Percentiles rank a stretch among this genome's conserved stretches.
Evolutionary conservation across 2,113 vertebrate species (phyloP).

Genomic region (Artemisiospiza belli): DNA sequence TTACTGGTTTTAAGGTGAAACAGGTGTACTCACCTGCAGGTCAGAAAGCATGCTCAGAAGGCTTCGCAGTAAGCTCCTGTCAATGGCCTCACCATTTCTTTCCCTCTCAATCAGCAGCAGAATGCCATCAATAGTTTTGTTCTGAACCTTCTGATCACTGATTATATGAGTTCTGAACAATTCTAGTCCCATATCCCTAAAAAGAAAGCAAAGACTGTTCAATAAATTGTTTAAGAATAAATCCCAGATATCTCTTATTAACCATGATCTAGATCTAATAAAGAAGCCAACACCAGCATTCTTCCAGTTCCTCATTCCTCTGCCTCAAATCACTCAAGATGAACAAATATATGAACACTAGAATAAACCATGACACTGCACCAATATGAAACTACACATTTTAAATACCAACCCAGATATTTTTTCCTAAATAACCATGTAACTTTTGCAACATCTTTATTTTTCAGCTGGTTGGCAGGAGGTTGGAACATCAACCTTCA

Average conservation of each 20-base stretch:
- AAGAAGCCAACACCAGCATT: neutral
- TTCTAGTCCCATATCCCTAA: constrained; percentile 98
- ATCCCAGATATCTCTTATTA: neutral
- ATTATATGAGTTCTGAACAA: constrained; percentile 98
- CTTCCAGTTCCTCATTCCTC: neutral
- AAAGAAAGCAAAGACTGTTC: constrained; percentile 35
- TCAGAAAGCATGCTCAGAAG: constrained; percentile 98
- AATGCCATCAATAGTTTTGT: constrained; percentile 97
- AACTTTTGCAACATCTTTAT: neutral
- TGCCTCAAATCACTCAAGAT: neutral
- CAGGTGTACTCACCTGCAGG: constrained; percentile 83
- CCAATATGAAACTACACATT: neutral
- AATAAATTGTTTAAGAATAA: neutral
- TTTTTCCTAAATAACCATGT: neutral
- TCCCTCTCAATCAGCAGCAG: constrained; percentile 94
- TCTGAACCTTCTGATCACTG: constrained; percentile 97
- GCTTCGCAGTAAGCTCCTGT: constrained; percentile 93
- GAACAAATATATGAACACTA: neutral
- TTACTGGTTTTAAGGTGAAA: neutral
- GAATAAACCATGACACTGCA: neutral
- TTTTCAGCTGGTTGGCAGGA: neutral
- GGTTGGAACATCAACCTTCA: neutral
- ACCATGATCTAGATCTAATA: neutral
- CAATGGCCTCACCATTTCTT: constrained; percentile 93
- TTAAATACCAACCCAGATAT: neutral